Percentiles rank a stretch among this genome's conserved stretches.
These are phyloP conservation scores for Scolanthus callimorphus DNA, from an alignment of 92 coral and sea anemone species.

Conservation along the genomic window DNA sequence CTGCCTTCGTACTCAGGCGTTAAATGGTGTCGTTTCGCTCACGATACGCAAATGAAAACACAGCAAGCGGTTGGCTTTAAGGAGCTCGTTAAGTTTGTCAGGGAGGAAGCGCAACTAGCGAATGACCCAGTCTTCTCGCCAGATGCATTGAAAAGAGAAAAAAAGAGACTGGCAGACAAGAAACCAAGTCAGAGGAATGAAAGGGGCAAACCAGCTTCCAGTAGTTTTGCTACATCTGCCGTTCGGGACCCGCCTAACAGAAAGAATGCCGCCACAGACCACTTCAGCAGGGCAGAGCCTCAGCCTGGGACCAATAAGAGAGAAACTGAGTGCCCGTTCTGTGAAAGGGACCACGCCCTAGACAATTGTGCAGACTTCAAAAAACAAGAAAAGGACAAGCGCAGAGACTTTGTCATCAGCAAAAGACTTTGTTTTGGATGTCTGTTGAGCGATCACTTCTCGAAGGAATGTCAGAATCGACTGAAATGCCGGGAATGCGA, in stretches of 20 bases:
- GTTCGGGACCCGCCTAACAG: not conserved
- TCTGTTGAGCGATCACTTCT: slow-evolving; percentile 40
- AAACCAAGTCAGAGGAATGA: not conserved
- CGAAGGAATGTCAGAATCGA: slow-evolving; percentile 25
- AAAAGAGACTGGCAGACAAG: slow-evolving; percentile 20
- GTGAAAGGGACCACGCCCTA: not conserved
- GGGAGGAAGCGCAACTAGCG: slow-evolving; percentile 47
- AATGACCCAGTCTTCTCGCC: slow-evolving; percentile 78
- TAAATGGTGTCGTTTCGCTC: slow-evolving; percentile 63
- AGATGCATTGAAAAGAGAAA: slow-evolving; percentile 30
- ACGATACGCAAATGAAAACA: slow-evolving; percentile 28
- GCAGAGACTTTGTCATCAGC: slow-evolving; percentile 10
- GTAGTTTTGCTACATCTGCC: slow-evolving; percentile 9
- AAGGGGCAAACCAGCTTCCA: not conserved
- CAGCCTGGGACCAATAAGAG: not conserved
- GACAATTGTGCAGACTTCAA: slow-evolving; percentile 7
- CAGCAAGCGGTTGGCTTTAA: slow-evolving; percentile 12
- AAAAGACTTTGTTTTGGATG: no score
- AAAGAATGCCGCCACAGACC: slow-evolving; percentile 8
- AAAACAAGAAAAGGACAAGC: not conserved
- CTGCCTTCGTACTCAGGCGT: slow-evolving; percentile 54
- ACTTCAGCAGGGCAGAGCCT: no score
- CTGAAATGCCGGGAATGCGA: slow-evolving; percentile 39
- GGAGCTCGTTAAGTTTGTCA: slow-evolving; percentile 43
- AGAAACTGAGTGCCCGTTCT: slow-evolving; percentile 3